A percentile compares a stretch with the other conserved stretches of the same genome.
Conservation (phyloP, 2,797 vertebrate genomes). For the Microctenopoma steveboyesi region DNA sequence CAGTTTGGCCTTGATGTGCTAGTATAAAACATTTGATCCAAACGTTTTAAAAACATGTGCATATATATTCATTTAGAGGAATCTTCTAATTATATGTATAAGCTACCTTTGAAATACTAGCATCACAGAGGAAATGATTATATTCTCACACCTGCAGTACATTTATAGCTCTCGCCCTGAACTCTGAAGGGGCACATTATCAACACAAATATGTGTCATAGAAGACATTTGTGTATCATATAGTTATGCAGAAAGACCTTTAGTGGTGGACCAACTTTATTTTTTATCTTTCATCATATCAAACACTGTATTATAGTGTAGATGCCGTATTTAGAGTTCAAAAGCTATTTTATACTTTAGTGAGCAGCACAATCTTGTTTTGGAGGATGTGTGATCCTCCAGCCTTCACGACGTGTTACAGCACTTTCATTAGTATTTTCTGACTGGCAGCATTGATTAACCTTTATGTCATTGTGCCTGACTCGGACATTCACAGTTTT, state of each 20-base stretch:
- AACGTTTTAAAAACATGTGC: too few relatives aligned
- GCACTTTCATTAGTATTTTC: conserved; percentile 25
- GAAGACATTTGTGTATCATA: not conserved
- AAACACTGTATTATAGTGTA: not conserved
- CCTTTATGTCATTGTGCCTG: not conserved
- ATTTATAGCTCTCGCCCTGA: not conserved
- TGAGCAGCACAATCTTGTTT: not conserved
- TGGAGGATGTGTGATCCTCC: conserved; percentile 10
- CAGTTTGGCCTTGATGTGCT: not conserved
- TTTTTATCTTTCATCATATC: not conserved
- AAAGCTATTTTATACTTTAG: conserved; percentile 13
- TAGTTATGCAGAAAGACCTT: not conserved
- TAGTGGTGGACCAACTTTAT: not conserved
- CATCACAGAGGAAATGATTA: not conserved
- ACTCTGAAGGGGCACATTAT: not conserved
- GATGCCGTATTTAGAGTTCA: conserved; percentile 5
- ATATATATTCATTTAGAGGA: too few relatives aligned
- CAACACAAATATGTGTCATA: not conserved
- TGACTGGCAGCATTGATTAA: conserved; percentile 15
- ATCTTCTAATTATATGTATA: not conserved
- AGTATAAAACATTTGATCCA: not conserved
- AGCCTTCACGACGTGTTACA: conserved; percentile 23
- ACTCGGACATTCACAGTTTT: not conserved
- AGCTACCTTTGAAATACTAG: not conserved
- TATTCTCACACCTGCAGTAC: too few relatives aligned